These are phyloP conservation scores for Athalia rosae DNA, from an alignment of 2,888 invertebrate species.

Conservation along the genomic window DNA sequence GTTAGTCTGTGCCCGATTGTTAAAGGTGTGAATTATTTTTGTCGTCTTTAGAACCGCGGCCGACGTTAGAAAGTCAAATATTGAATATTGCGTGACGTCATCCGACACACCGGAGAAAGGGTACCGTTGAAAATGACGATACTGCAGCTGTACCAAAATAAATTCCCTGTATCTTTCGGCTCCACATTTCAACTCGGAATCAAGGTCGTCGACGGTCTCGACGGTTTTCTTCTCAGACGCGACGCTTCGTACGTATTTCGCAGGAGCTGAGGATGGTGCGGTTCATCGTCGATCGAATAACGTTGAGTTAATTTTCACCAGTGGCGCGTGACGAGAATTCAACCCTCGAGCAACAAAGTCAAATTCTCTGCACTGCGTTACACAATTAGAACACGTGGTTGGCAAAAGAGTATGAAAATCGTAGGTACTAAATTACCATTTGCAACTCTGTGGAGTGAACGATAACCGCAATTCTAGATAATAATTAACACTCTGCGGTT, in stretches of 20 bases:
- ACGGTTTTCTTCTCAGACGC: too few species aligned
- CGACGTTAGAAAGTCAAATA: conserved; percentile 6
- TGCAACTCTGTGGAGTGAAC: conserved; percentile 3
- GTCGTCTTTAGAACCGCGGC: conserved; percentile 20
- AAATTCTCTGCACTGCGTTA: too few species aligned
- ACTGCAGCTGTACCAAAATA: background rate
- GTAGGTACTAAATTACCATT: conserved; percentile 10
- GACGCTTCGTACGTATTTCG: too few species aligned
- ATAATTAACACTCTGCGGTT: conserved; percentile 25
- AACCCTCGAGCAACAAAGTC: too few species aligned
- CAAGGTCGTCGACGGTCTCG: too few species aligned
- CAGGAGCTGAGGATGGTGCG: too few species aligned
- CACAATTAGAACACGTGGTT: background rate
- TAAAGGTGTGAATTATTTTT: conserved; percentile 24
- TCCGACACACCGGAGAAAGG: conserved; percentile 23
- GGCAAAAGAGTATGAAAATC: conserved; percentile 14
- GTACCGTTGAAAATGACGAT: background rate
- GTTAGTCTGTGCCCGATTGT: conserved; percentile 1
- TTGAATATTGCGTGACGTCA: conserved; percentile 10
- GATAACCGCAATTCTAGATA: conserved; percentile 27
- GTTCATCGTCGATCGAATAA: too few species aligned
- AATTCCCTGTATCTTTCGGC: too few species aligned
- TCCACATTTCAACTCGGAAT: too few species aligned
- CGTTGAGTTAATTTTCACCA: too few species aligned
- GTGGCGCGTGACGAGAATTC: too few species aligned